Evolutionary conservation across 2,888 invertebrate species (phyloP).

Genomic region (Stenodema calcarata): DNA sequence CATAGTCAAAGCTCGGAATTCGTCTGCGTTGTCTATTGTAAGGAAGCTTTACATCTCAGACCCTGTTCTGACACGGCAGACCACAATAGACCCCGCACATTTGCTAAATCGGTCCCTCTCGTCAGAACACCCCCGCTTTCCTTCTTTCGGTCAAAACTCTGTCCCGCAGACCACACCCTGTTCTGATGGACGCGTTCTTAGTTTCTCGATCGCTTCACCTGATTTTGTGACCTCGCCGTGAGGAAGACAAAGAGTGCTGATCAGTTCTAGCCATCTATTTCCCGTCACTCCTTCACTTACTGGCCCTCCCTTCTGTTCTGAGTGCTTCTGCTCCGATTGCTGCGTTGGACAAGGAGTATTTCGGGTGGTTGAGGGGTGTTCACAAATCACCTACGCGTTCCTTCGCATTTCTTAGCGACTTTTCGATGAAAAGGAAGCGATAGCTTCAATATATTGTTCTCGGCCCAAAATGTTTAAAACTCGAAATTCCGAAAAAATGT

Average conservation of each 20-base stretch:
- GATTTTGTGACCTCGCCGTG: neutral
- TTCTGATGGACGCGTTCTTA: neutral
- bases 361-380: neutral
- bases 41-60: neutral
- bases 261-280: neutral
- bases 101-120: neutral
- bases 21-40: no score
- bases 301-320: neutral
- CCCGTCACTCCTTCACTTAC: neutral
- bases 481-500: no score
- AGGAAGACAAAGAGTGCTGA: slow-evolving; percentile 5
- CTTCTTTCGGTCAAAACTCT: neutral
- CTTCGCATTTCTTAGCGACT: no score
- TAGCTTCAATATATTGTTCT: no score
- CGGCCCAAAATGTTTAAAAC: no score
- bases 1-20: no score
- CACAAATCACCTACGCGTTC: neutral
- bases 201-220: neutral
- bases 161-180: neutral
- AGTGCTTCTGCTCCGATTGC: neutral
- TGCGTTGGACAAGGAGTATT: neutral
- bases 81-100: neutral
- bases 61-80: neutral
- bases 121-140: neutral
- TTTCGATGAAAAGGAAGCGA: no score